Base-by-base conservation (phyloP, 2,797 vertebrate genomes). In the Orestias chungarensis region DNA sequence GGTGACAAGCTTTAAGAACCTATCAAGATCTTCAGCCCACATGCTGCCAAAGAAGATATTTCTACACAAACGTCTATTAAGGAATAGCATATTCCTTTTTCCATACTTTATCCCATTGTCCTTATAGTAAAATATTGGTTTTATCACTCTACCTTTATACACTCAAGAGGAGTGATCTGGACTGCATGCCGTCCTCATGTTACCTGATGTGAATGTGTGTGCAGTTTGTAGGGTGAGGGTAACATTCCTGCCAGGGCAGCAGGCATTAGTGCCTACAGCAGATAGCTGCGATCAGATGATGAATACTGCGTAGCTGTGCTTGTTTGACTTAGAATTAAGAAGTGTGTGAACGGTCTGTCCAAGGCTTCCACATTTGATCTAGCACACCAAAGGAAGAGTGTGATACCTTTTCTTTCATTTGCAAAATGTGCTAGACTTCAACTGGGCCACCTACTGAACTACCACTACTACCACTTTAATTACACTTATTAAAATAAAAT, bases 221-320 rank as follows among this genome's bases (percentile, higher is more conserved):
- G 33, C 57, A 35, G 44, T 73, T 29, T 52, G 70, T 18, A 61
- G 77, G 47, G 64, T 70, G 46, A 68, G 84, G 78, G 64, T 31
- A 27, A 59, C 84, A 90, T 93, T 91, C 85, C 76, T 70, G 14
- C 64, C 12, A 47, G 82, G 90, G 86, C 85, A 83, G 55, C 71
- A 27, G 38, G 27, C 49, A 67, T 88, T 77, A 79, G 66, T 70
- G 70, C 64, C 73, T 50, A 70, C 73, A 70, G 81, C 2, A 8
- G 70, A 68, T 59, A 67, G 82, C 76, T 76, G 62, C 74, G 64
- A 71, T 70, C 29, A 52, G 69, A 74, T 57, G 66, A 65, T 73
- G 52, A 62, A 38, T 3, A 50, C n/a, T 49, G n/a, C 35, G 8
- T 38, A 44, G 47, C 14, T 38, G 44, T 5, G 46, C 23, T 35